Base-by-base conservation (phyloP, 2,113 vertebrate genomes). In the Delphinus delphis region DNA sequence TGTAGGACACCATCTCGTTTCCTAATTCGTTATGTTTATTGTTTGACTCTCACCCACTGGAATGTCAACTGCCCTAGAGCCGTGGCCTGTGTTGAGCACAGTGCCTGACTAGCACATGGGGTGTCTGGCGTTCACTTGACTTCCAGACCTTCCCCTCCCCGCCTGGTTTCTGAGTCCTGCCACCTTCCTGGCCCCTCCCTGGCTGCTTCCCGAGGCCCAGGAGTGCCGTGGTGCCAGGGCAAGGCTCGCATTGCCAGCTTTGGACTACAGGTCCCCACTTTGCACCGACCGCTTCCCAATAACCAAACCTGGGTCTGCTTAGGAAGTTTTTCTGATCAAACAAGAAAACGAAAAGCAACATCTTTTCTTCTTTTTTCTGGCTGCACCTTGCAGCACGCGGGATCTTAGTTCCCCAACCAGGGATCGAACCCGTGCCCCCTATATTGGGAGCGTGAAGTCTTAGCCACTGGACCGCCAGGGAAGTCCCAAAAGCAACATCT, bases 251-350 rank as follows among this genome's bases (percentile, higher is more conserved):
- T 6, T 33, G 44, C 17, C 28, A 33, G 74, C 74, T 53, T 77
- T 1, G 2, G 47, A 11, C 9, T 10, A 9, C 10, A 5, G 0
- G 33, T 65, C 25, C 31, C 28, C 25, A 5, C 62, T 33, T 10
- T 15, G 26, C 8, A 79, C 65, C 21, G 20, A 25, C n/a, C 5
- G 2, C 74, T 67, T 65, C 74, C 55, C 65, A 28, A 3, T 25
- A 58, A 82, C 36, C 55, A 68, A n/a, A 58, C 31, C 38, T 1
- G 9, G 21, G 26, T 44, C 58, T 58, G 36, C 13, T 31, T 44
- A 65, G 79, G 26, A 47, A 67, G 50, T 33, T 91, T 86, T 68
- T 28, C 47, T 47, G n/a, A 41, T 26, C 17, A 15, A 47, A 63
- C 17, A 28, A 17, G 36, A 58, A 79, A 91, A 36, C 25, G 25